phyloP scores from a whole-genome alignment of 2,797 vertebrate species.

The Pangasius larnaudii region DNA sequence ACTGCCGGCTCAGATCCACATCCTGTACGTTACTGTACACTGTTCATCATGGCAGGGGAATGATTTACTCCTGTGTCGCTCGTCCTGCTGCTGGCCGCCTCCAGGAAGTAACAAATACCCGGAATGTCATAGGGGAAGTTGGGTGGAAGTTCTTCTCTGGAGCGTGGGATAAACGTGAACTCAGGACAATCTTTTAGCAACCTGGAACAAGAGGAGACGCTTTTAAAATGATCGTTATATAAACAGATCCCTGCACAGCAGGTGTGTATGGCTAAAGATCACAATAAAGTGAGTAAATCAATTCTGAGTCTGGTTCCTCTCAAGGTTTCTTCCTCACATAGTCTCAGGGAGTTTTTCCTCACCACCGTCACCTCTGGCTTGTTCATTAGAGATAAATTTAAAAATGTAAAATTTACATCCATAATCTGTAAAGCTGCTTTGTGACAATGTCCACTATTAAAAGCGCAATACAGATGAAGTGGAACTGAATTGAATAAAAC shows the following conservation, averaged over 20 bases:
- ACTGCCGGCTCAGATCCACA: not conserved
- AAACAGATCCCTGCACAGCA: not conserved
- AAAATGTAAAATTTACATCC: not conserved
- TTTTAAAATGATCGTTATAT: not conserved
- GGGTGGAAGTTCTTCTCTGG: constrained; percentile 92
- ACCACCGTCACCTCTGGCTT: not conserved
- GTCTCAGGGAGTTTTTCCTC: not conserved
- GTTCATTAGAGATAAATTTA: not conserved
- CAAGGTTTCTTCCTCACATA: not conserved
- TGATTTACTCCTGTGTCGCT: constrained; percentile 53
- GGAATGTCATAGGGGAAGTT: constrained; percentile 95
- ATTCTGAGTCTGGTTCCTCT: not conserved
- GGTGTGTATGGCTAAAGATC: not conserved
- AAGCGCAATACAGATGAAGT: not conserved
- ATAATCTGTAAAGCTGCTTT: not conserved
- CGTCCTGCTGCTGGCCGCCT: constrained; percentile 75
- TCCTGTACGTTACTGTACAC: not conserved
- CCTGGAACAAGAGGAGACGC: constrained; percentile 69
- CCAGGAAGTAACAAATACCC: constrained; percentile 97
- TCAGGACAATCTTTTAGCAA: constrained; percentile 89
- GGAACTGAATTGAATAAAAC: not conserved
- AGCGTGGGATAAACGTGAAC: constrained; percentile 92
- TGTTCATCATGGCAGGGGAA: not conserved
- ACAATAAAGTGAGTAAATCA: not conserved
- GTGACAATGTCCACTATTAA: not conserved